phyloP scores from a whole-genome alignment of 2,888 invertebrate genomes.

The Drosophila nr. fundita region DNA sequence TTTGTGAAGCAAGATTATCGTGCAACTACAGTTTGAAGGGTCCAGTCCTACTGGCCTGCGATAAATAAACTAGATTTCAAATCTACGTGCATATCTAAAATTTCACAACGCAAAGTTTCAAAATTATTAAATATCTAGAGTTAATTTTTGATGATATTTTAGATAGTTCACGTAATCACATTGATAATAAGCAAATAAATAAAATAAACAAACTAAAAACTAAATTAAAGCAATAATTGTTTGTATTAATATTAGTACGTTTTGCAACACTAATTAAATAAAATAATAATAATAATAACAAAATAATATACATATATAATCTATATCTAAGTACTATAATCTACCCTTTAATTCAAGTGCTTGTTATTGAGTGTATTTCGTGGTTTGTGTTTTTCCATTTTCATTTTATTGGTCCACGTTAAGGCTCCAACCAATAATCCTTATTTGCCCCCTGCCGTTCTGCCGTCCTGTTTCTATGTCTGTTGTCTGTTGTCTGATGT shows the following conservation, averaged over 20 bases:
- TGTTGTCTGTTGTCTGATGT: not conserved
- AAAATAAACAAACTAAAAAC: not conserved
- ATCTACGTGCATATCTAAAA: not conserved
- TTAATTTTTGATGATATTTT: not conserved
- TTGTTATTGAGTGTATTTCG: conserved; percentile 14
- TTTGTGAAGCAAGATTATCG: not conserved
- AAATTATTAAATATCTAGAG: not conserved
- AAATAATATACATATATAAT: not conserved
- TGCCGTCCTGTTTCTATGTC: not conserved
- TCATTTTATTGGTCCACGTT: not conserved
- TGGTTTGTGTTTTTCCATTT: not conserved
- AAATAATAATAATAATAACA: not conserved
- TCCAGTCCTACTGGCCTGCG: not conserved
- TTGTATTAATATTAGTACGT: not conserved
- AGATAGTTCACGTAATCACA: not conserved
- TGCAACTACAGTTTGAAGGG: too few relatives aligned
- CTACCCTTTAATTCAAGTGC: not conserved
- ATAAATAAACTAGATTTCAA: not conserved
- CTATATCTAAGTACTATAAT: not conserved
- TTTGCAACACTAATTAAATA: too few relatives aligned
- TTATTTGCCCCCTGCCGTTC: too few relatives aligned
- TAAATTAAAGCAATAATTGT: not conserved
- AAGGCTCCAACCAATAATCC: conserved; percentile 1
- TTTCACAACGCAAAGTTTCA: not conserved
- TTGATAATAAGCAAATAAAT: not conserved